These are phyloP conservation scores for Leucophenga montana DNA, from an alignment of 2,888 invertebrate species.

Conservation along the genomic window DNA sequence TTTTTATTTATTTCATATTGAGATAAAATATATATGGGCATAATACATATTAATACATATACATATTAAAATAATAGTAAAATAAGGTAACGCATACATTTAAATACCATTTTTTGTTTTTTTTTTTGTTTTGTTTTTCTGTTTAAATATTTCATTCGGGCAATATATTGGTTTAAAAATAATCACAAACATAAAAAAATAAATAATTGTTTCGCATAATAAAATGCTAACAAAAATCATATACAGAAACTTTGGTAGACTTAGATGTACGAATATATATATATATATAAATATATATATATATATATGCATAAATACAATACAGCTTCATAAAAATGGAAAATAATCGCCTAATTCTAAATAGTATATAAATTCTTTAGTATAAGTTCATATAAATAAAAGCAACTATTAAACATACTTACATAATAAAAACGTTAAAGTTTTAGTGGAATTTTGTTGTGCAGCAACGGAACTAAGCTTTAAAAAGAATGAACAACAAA, in stretches of 20 bases:
- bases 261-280: conserved; percentile 43
- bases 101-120: too few species aligned
- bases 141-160: not conserved
- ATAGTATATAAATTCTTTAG: conserved; percentile 28
- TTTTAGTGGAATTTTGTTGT: not conserved
- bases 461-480: conserved; percentile 6
- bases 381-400: not conserved
- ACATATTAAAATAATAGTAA: not conserved
- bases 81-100: too few species aligned
- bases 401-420: not conserved
- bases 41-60: conserved; percentile 38
- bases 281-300: conserved; percentile 29
- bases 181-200: conserved; percentile 36
- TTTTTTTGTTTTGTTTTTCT: too few species aligned
- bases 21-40: conserved; percentile 39
- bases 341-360: conserved; percentile 36
- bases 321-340: conserved; percentile 33
- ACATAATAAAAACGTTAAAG: not conserved
- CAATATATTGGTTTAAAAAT: conserved; percentile 13
- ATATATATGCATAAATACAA: conserved; percentile 18
- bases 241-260: conserved; percentile 60
- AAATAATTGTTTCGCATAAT: conserved; percentile 50
- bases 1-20: conserved; percentile 48
- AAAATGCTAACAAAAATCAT: conserved; percentile 48
- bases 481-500: not conserved